Conservation (phyloP, 2,113 vertebrate species). For the Oreotrochilus melanogaster region DNA sequence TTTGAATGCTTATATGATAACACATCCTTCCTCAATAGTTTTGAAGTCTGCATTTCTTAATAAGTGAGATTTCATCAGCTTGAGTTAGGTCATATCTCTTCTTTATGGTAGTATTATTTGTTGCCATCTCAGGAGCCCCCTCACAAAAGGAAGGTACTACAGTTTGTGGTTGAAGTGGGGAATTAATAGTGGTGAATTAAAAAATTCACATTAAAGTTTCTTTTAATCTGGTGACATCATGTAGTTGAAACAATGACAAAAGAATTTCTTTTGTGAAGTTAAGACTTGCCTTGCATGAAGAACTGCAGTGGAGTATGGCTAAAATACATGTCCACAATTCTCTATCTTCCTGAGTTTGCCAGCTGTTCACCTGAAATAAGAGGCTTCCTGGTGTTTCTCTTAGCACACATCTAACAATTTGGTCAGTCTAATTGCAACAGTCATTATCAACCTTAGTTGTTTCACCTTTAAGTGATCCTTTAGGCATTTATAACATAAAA, state of each 20-base stretch:
- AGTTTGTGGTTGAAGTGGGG: neutral
- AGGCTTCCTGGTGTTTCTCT: neutral
- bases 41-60: neutral
- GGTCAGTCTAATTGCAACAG: neutral
- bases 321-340: neutral
- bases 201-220: slow-evolving; percentile 22
- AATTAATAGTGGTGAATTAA: neutral
- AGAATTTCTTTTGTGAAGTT: neutral
- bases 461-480: slow-evolving; percentile 6
- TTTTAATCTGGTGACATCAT: neutral
- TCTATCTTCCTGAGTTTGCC: neutral
- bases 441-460: neutral
- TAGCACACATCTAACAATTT: neutral
- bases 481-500: neutral
- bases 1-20: neutral
- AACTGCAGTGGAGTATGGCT: neutral
- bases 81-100: neutral
- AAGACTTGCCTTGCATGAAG: neutral
- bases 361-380: neutral
- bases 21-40: neutral
- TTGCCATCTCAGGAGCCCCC: neutral
- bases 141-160: neutral
- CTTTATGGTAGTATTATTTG: neutral
- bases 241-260: neutral
- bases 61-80: neutral